These are phyloP conservation scores for Pangasianodon gigas DNA, from an alignment of 2,113 vertebrate genomes.

Conservation along the genomic window DNA sequence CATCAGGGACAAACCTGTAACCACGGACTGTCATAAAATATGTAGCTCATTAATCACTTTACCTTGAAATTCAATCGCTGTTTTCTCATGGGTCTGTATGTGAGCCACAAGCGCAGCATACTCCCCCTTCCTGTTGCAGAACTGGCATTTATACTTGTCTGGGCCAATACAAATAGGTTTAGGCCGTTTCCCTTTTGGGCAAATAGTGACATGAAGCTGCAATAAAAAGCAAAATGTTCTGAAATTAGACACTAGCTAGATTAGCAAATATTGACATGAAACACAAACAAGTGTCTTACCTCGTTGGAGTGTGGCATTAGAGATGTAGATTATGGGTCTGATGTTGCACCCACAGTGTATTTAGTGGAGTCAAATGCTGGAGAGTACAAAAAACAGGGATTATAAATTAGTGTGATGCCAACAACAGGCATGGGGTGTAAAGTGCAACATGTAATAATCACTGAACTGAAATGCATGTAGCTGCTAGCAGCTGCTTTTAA, in stretches of 20 bases:
- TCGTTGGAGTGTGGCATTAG: neutral
- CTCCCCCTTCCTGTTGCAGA: constrained; percentile 8
- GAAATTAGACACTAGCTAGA: neutral
- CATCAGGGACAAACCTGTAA: neutral
- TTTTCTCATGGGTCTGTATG: constrained; percentile 10
- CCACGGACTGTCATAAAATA: neutral
- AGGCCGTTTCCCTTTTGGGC: constrained; percentile 6
- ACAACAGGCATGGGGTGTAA: neutral
- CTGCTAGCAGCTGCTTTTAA: neutral
- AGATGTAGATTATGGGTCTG: neutral
- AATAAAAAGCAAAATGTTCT: neutral
- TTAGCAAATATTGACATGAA: neutral
- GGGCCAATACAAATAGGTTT: constrained; percentile 4
- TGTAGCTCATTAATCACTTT: neutral
- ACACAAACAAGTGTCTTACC: neutral
- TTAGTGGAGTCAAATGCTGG: neutral
- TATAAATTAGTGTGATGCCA: neutral
- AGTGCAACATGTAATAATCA: neutral
- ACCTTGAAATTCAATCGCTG: constrained; percentile 16
- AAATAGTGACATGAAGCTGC: constrained; percentile 13
- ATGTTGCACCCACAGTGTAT: neutral
- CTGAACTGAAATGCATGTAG: neutral
- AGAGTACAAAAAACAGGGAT: neutral
- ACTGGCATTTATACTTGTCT: constrained; percentile 8
- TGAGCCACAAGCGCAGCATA: constrained; percentile 13